Percentiles rank a stretch among this genome's conserved stretches.
Conservation (phyloP, 2,113 vertebrate genomes). For the Ailuropoda melanoleuca region DNA sequence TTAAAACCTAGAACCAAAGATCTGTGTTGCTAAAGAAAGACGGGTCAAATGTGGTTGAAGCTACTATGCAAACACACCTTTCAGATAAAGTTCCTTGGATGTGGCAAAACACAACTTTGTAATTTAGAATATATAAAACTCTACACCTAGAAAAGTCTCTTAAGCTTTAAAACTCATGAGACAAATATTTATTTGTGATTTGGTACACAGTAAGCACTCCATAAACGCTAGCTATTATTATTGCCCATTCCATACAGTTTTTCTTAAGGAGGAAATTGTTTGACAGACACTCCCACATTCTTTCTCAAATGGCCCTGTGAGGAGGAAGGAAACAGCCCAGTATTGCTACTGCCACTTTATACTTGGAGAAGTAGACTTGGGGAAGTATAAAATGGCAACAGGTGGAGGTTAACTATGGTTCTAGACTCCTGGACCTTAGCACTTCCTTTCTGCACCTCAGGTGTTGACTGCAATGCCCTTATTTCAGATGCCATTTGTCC, state of each 20-base stretch:
- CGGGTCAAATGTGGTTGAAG: not conserved
- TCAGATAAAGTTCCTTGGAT: slow-evolving; percentile 22
- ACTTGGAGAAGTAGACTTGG: not conserved
- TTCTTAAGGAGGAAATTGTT: not conserved
- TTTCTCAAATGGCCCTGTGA: not conserved
- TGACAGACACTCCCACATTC: not conserved
- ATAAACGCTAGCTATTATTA: not conserved
- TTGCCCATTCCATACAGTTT: not conserved
- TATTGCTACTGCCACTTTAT: not conserved
- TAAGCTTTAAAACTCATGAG: slow-evolving; percentile 35
- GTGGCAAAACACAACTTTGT: slow-evolving; percentile 7
- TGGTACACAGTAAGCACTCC: not conserved
- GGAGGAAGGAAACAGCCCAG: not conserved
- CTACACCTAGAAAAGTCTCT: slow-evolving; percentile 12
- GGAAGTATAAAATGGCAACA: not conserved
- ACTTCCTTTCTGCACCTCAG: not conserved
- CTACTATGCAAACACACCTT: not conserved
- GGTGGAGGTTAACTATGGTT: not conserved
- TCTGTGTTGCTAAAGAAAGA: slow-evolving; percentile 18
- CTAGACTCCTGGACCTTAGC: not conserved
- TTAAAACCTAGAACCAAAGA: slow-evolving; percentile 49
- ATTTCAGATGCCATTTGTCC: slow-evolving; percentile 26
- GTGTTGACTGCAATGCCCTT: not conserved
- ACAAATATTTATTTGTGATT: slow-evolving; percentile 33
- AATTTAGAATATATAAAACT: slow-evolving; percentile 16